Base-by-base conservation (phyloP, 2,797 vertebrate genomes). In the Syncerus caffer region DNA sequence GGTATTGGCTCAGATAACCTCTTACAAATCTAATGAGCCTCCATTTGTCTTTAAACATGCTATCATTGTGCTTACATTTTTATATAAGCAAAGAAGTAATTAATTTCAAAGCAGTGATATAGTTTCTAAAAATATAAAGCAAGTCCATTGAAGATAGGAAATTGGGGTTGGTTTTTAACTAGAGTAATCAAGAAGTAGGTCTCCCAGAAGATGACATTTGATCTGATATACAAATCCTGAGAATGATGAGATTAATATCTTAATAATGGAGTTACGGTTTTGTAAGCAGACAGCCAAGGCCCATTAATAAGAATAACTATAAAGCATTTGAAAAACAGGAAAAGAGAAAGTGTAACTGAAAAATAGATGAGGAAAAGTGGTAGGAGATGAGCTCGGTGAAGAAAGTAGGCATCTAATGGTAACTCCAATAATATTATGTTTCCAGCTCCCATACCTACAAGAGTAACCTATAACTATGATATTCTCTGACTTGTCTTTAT, bases 181-280 rank as follows among this genome's bases (percentile, higher is more conserved):
- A 89, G 7, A 95, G 23, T 47, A 47, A 11, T 83, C 8, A 91
- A 89, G 76, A 93, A 45, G 50, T 55, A 89, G 42, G 29, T 85
- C 11, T 76, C 13, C 16, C 0, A 51, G 34, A 17, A 42, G 27
- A 64, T 50, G 9, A 23, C 7, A 90, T 8, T 94, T 51, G 31
- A 87, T 67, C 60, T 45, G 11, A 88, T 71, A 76, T 27, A 29
- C 90, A 84, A 51, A 92, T 51, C 10, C 14, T 83, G 16, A 94
- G 45, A 92, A 91, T 55, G 47, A 34, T 79, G 4, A 2, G 2
- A n/a, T 42, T 38, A 60, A 55, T 85, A 10, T 6, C 12, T 88
- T 82, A 34, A 58, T 31, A 4, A 9, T 10, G 9, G 12, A 21
- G 10, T 64, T 38, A 31, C 12, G 92, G 23, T 25, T 76, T 58